Conservation (phyloP, 2,888 invertebrate species). For the Octodonta nipae region DNA sequence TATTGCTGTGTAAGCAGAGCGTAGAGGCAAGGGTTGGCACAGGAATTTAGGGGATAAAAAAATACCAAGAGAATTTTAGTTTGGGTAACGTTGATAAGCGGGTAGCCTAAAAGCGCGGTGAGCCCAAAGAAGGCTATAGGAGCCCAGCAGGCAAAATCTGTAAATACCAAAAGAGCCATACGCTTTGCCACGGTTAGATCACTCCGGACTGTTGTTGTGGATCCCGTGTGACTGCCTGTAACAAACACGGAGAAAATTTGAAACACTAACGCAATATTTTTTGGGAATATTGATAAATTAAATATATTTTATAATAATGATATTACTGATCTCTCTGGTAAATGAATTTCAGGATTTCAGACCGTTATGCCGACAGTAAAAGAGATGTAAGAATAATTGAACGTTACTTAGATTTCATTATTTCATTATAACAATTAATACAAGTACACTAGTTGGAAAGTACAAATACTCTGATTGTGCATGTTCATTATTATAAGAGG, state of each 20-base stretch:
- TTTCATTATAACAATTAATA: no score
- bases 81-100: conserved; percentile 44
- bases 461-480: no score
- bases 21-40: conserved; percentile 56
- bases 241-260: conserved; percentile 4
- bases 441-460: no score
- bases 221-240: conserved; percentile 40
- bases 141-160: conserved; percentile 49
- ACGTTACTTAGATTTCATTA: no score
- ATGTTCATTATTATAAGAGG: no score
- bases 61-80: conserved; percentile 48
- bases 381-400: no score
- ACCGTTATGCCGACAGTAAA: no score
- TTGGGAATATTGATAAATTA: no score
- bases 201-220: conserved; percentile 34
- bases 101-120: conserved; percentile 48
- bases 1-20: conserved; percentile 54
- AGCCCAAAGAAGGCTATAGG: conserved; percentile 54
- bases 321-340: no score
- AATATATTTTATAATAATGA: no score
- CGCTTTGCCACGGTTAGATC: conserved; percentile 46
- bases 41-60: conserved; percentile 55
- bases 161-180: conserved; percentile 54
- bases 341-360: no score
- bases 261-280: no score